Base-by-base conservation (phyloP, 2,113 vertebrate genomes). In the Pyrgilauda ruficollis region DNA sequence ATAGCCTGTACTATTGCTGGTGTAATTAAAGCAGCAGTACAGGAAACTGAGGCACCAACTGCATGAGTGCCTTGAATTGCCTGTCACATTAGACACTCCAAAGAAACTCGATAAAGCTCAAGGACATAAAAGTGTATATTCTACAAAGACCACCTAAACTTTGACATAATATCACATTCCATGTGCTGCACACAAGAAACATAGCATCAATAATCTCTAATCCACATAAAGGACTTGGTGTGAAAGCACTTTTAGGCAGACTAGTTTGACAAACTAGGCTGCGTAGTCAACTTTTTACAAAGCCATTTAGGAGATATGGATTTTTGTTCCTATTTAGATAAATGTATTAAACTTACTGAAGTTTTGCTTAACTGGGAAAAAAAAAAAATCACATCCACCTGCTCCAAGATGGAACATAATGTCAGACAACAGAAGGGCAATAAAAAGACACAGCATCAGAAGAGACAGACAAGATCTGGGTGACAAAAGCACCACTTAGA, bases 231-330 rank as follows among this genome's bases (percentile, higher is more conserved):
- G 23, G n/a, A 31, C 6, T 41, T 69, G 4, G 9, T 13, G 23
- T 37, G 28, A 82, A 81, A 67, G 19, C 8, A 50, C 19, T 47
- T 87, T 64, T 27, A 61, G 43, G 22, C 37, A 76, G 41, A n/a
- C 19, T 50, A 63, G 14, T 56, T 61, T 81, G 12, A 78, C 46
- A 59, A 77, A 33, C 16, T n/a, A 83, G 26, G 16, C 18, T 84
- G 11, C 11, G 27, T 4, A 64, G n/a, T 6, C 10, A 3, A 55
- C 37, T 50, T 72, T 72, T 28, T 46, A 4, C 13, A 55, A 52
- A 83, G 9, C 8, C 27, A 35, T 12, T 7, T 2, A 30, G 15
- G 10, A 63, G 1, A 62, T n/a, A 77, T 0, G 1, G 21, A 66
- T 81, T 67, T 44, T 74, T 1, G 35, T 77, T 81, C 79, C 68